phyloP scores from a whole-genome alignment of 1,140 invertebrate species.

The Anastrepha obliqua region DNA sequence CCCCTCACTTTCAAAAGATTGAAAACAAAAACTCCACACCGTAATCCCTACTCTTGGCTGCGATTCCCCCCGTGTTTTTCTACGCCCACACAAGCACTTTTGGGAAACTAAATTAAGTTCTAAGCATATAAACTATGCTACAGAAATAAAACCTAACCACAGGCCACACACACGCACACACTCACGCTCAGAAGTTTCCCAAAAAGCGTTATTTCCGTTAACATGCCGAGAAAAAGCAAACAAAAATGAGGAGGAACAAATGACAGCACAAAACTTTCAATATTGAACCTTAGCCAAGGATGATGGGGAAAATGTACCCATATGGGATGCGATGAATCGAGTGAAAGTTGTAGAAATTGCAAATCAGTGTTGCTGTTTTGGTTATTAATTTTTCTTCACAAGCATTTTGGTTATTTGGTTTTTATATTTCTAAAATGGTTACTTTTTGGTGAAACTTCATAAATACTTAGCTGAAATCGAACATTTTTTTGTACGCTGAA shows the following conservation, averaged over 20 bases:
- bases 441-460: no score
- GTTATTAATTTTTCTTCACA: no score
- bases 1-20: background rate
- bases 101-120: constrained; percentile 33
- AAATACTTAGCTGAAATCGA: no score
- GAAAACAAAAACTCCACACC: background rate
- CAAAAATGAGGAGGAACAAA: background rate
- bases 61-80: background rate
- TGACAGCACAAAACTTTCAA: constrained; percentile 24
- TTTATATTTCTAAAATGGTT: no score
- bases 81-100: background rate
- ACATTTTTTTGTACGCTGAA: no score
- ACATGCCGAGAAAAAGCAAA: background rate
- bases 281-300: background rate
- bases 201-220: constrained; percentile 3
- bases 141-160: background rate
- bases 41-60: background rate
- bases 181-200: background rate
- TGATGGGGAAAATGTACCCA: background rate
- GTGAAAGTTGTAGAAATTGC: no score
- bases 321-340: no score
- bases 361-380: no score
- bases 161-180: background rate
- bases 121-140: constrained; percentile 12
- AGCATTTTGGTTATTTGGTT: no score